These are phyloP conservation scores for Orthosia gracilis DNA, from an alignment of 2,888 invertebrate genomes.

Conservation along the genomic window DNA sequence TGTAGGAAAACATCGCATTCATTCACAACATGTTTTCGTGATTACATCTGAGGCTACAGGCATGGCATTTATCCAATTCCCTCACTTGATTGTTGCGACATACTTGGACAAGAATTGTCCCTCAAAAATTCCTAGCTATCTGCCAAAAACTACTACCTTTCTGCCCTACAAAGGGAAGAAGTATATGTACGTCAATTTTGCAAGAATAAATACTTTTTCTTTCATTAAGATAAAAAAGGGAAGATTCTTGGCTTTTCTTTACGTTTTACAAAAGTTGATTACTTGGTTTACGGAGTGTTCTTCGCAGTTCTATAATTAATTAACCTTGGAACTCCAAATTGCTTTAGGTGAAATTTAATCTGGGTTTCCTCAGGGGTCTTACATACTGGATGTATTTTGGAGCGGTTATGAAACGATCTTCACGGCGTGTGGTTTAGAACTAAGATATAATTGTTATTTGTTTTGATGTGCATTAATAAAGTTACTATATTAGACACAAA, in stretches of 20 bases:
- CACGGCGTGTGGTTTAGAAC: not conserved
- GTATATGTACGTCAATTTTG: too few species aligned
- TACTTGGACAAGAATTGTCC: slow-evolving; percentile 21
- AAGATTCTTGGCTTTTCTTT: slow-evolving; percentile 12
- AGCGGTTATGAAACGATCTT: not conserved
- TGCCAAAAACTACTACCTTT: slow-evolving; percentile 1
- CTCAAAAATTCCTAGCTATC: not conserved
- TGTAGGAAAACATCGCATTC: slow-evolving; percentile 8
- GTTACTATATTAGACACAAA: too few species aligned
- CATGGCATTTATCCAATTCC: slow-evolving; percentile 40
- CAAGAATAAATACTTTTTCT: too few species aligned
- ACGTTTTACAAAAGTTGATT: slow-evolving; percentile 33
- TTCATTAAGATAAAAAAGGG: not conserved
- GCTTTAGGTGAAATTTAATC: slow-evolving; percentile 59
- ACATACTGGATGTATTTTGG: slow-evolving; percentile 8
- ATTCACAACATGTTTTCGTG: slow-evolving; percentile 37
- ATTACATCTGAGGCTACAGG: slow-evolving; percentile 33
- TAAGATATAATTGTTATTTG: not conserved
- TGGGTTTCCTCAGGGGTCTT: slow-evolving; percentile 13
- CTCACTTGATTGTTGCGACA: slow-evolving; percentile 33
- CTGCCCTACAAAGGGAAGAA: too few species aligned
- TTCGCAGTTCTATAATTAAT: slow-evolving; percentile 55
- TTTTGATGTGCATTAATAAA: not conserved
- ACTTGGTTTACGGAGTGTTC: slow-evolving; percentile 37
- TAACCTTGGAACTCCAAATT: slow-evolving; percentile 55